phyloP scores from a whole-genome alignment of 2,113 vertebrate species.

The Tiliqua scincoides region DNA sequence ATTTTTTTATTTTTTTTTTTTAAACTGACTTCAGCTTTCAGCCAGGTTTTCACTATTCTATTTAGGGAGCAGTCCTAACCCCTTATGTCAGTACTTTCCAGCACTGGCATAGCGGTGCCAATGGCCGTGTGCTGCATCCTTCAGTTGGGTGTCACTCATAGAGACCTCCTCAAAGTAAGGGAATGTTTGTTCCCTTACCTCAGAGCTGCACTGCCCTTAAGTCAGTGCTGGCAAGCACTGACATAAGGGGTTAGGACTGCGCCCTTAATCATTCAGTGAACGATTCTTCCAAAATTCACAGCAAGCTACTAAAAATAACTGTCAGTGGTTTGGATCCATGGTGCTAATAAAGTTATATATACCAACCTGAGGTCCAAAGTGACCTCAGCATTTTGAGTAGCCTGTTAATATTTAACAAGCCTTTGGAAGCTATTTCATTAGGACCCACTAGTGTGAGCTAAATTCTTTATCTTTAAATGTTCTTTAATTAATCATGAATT shows the following conservation, averaged over 20 bases:
- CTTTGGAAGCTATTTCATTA: slow-evolving; percentile 31
- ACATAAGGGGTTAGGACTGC: too few species aligned
- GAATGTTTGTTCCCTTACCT: too few species aligned
- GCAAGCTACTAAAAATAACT: not conserved
- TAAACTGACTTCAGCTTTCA: not conserved
- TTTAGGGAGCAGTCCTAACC: too few species aligned
- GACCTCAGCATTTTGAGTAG: slow-evolving; percentile 4
- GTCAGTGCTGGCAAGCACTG: too few species aligned
- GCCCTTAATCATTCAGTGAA: too few species aligned
- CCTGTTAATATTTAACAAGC: slow-evolving; percentile 58
- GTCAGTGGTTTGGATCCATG: not conserved
- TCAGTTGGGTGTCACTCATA: too few species aligned
- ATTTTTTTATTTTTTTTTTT: too few species aligned
- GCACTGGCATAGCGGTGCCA: too few species aligned
- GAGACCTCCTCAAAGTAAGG: too few species aligned
- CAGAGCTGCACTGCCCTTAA: too few species aligned
- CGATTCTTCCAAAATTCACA: not conserved
- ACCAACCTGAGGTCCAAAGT: not conserved
- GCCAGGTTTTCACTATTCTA: not conserved
- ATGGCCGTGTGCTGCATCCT: too few species aligned
- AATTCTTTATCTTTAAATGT: slow-evolving; percentile 26
- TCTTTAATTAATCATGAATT: slow-evolving; percentile 43
- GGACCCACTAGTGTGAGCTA: slow-evolving; percentile 16
- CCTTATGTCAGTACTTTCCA: too few species aligned
- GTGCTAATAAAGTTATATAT: slow-evolving; percentile 19